Evolutionary conservation across 2,113 vertebrate species (phyloP), one percentile per base, ranked within the genome.

Genomic region (Phalacrocorax pelagicus): DNA sequence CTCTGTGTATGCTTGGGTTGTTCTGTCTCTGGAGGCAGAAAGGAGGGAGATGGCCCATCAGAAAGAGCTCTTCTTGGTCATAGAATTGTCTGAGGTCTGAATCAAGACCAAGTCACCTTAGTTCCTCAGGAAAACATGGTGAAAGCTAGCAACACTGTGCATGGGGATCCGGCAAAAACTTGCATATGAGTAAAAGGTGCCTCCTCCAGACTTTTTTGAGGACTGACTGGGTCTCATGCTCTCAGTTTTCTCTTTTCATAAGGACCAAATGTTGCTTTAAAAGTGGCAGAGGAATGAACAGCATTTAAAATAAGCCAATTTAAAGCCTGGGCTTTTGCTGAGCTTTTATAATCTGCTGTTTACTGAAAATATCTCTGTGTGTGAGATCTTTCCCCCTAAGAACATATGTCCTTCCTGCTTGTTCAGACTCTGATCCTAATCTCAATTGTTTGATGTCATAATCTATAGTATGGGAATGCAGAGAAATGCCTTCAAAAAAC

Each of bases 381-480:
- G 81, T 58, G 86, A 96, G 91, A 95, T 91, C 86, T 92, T 94
- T 94, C 62, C 54, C 65, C 86, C 71, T 77, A 95, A 95, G 74
- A 97, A 96, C 91, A 91, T 85, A 87, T 91, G 93, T 92, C 89
- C 84, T 96, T 97, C 89, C 84, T 97, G 86, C 95, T 95, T 91
- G 58, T 86, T 95, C 91, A 90, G 84, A 82, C 38, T 94, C 95
- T 82, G 92, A 96, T 96, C 65, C 66, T 96, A 96, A 97, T 97
- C 92, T 95, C 70, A 66, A 51, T 80, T 92, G 49, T 97, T 96
- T 97, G 95, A 95, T 97, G 96, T 94, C 81, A 87, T 95, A 95
- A 97, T 91, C 92, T 96, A 81, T 66, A 90, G 54, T 91, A 90
- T 91, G 91, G 84, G 95, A 97, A 96, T 77, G 71, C 40, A 89